phyloP scores from a whole-genome alignment of 2,888 invertebrate genomes.

The Xestia xanthographa region DNA sequence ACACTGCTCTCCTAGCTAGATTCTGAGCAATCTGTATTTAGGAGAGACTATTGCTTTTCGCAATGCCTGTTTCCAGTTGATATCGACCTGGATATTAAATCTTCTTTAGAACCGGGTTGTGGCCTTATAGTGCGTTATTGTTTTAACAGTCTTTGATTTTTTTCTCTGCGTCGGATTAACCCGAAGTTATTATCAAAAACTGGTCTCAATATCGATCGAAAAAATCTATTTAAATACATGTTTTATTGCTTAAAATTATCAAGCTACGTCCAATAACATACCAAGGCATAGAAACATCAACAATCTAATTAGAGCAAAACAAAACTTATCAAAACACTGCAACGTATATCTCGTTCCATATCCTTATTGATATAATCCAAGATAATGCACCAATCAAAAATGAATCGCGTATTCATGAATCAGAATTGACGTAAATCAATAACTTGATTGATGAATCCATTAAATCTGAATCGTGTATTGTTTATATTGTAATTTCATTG shows the following conservation, averaged over 20 bases:
- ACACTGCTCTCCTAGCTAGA: too few species aligned
- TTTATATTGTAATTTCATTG: slow-evolving; percentile 64
- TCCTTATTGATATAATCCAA: slow-evolving; percentile 55
- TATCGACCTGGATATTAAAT: too few species aligned
- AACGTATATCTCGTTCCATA: slow-evolving; percentile 14
- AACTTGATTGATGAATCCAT: slow-evolving; percentile 63
- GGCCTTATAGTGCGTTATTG: too few species aligned
- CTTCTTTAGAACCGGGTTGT: too few species aligned
- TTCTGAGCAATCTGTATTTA: too few species aligned
- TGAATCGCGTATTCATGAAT: slow-evolving; percentile 53
- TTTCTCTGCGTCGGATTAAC: too few species aligned
- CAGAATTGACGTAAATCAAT: slow-evolving; percentile 42
- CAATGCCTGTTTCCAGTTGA: too few species aligned
- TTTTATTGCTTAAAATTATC: slow-evolving; percentile 16
- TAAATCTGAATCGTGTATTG: slow-evolving; percentile 57
- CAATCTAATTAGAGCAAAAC: slow-evolving; percentile 16
- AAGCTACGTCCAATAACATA: background rate
- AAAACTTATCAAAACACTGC: background rate
- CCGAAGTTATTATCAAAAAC: background rate
- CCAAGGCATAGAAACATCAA: background rate
- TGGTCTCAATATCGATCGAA: background rate
- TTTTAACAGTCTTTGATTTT: too few species aligned
- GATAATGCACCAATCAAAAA: slow-evolving; percentile 54
- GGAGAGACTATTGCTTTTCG: too few species aligned
- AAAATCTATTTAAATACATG: background rate